Conservation (phyloP, 2,888 invertebrate genomes). For the Dimorphilus gyrociliatus region DNA sequence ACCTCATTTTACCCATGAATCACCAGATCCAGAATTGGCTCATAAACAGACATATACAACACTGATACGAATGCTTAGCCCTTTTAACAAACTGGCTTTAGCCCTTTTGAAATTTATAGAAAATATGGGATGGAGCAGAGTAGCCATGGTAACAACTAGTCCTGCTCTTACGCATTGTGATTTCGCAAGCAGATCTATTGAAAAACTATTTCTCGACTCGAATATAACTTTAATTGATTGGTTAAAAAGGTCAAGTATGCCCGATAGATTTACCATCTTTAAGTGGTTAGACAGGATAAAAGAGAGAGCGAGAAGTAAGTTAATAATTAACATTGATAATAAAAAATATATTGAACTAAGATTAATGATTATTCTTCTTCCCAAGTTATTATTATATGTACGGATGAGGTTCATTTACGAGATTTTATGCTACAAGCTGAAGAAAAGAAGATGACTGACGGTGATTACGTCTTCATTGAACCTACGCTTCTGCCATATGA, state of each 20-base stretch:
- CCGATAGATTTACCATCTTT: no score
- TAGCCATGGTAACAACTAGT: conserved; percentile 13
- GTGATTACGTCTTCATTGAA: conserved; percentile 13
- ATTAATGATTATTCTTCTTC: neutral
- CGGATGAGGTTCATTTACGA: conserved; percentile 13
- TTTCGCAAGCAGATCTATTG: conserved; percentile 12
- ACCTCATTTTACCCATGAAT: conserved; percentile 19
- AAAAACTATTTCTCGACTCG: conserved; percentile 9
- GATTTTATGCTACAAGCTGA: conserved; percentile 11
- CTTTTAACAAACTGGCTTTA: conserved; percentile 18
- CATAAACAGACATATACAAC: conserved; percentile 18
- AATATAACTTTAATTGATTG: conserved; percentile 14
- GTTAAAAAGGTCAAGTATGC: no score
- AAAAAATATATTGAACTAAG: neutral
- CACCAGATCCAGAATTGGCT: conserved; percentile 16
- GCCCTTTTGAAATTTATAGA: neutral
- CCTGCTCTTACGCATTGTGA: conserved; percentile 17
- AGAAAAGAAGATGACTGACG: conserved; percentile 14
- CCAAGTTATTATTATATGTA: conserved; percentile 17
- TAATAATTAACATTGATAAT: neutral
- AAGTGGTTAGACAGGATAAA: conserved; percentile 9
- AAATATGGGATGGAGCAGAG: conserved; percentile 9
- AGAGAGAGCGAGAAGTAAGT: conserved; percentile 15
- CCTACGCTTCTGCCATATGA: conserved; percentile 14
- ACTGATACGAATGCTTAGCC: conserved; percentile 16